Conservation (phyloP, 2,888 invertebrate genomes). For the Athripsodes cinereus region DNA sequence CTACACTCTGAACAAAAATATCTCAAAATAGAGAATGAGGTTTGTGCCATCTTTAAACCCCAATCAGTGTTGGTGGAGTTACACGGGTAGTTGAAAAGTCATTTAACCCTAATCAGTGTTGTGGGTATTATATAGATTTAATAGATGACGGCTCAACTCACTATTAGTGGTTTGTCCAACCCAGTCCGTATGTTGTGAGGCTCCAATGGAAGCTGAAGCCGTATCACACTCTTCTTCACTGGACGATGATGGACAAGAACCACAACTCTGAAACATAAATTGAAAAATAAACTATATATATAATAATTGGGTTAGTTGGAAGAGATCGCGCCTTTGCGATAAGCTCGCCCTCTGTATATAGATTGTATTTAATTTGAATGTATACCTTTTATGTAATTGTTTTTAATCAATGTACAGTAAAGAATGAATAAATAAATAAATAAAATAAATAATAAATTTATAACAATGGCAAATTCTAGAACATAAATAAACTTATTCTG, state of each 20-base stretch:
- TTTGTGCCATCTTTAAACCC: too few species aligned
- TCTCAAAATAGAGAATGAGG: too few species aligned
- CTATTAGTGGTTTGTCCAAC: constrained; percentile 85
- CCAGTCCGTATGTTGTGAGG: constrained; percentile 68
- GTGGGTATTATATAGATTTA: neutral
- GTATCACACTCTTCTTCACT: constrained; percentile 62
- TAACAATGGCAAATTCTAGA: neutral
- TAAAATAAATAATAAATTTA: neutral
- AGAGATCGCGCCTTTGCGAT: too few species aligned
- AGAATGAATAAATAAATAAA: too few species aligned
- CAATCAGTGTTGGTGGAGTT: too few species aligned
- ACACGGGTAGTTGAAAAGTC: too few species aligned
- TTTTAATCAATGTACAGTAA: too few species aligned
- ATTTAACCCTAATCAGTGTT: neutral
- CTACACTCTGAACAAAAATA: too few species aligned
- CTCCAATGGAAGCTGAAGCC: constrained; percentile 53
- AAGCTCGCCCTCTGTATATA: too few species aligned
- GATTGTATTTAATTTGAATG: too few species aligned
- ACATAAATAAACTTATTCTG: neutral
- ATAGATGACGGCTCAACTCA: constrained; percentile 39
- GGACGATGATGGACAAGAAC: constrained; percentile 41
- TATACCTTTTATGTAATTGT: too few species aligned
- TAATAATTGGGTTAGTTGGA: too few species aligned
- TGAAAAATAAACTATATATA: constrained; percentile 1
- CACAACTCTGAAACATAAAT: constrained; percentile 9